Base-by-base conservation (phyloP, 2,888 invertebrate species). In the Aethes cnicana region DNA sequence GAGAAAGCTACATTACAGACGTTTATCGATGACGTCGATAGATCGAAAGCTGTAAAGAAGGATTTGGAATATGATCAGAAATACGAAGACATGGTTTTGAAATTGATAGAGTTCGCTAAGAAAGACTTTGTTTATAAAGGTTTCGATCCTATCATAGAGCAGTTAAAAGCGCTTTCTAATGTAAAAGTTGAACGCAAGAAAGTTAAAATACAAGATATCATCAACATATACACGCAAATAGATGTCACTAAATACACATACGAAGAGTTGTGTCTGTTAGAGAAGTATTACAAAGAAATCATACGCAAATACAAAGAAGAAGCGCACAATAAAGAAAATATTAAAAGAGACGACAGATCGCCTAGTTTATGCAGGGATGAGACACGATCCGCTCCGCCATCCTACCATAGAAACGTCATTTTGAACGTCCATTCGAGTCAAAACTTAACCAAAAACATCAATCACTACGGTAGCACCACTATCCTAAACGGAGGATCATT, bases 91-190 rank as follows among this genome's bases (percentile, higher is more conserved):
- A 87, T 90, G 62, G 87, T 90, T 4, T 59, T 86, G 0, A 85
- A 83, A 63, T 59, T 90, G 1, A 90, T 90, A 1, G 79, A 81
- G 21, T 88, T 90, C 41, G 90, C 90, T 0, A 90, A 87, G 63
- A 84, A 78, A 60, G 86, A 87, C 59, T 87, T 90, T 30, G 77
- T 84, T 57, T 90, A 72, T 52, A 88, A 85, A 78, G 90, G 90
- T 1, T 90, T 90, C 41, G 90, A 90, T 75, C 89, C 90, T 0
- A 52, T 90, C 1, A 89, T 90, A 16, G 83, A 86, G 55, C 68
- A 86, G 55, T 55, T 90, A 2, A 84, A 85, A 58, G 76, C 77
- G 8, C 57, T 90, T 0, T 79, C 88, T 0, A 84, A 87, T 21
- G 66, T 83, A 1, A 72, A 82, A 56, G 68, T 89, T 0, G 81